Percentiles rank a stretch among this genome's conserved stretches.
Conservation (phyloP, 2,797 vertebrate genomes). For the Dallia pectoralis region DNA sequence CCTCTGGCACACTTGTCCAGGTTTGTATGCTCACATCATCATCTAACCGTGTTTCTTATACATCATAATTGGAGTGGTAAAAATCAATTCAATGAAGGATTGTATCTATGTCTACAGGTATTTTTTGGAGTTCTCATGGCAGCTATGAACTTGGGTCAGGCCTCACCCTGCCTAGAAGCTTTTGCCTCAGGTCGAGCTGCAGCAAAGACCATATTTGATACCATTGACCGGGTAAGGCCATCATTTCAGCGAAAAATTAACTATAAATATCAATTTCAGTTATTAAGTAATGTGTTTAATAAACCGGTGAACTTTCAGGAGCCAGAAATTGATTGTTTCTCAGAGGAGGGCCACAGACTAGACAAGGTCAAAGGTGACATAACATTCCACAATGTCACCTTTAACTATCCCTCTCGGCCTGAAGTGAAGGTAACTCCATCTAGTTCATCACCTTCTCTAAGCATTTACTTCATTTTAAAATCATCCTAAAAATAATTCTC, state of each 20-base stretch:
- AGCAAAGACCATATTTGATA: constrained; percentile 77
- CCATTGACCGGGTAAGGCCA: constrained; percentile 75
- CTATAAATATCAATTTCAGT: not conserved
- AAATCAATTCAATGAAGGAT: not conserved
- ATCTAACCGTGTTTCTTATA: not conserved
- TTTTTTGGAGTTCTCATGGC: constrained; percentile 82
- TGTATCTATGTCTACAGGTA: constrained; percentile 60
- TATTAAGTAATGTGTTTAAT: constrained; percentile 9
- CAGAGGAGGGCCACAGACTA: constrained; percentile 89
- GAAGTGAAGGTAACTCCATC: constrained; percentile 81
- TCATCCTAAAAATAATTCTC: not conserved
- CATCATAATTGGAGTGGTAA: not conserved
- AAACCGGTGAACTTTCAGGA: constrained; percentile 67
- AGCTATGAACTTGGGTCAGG: constrained; percentile 77
- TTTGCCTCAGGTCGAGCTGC: constrained; percentile 81
- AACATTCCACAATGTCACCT: constrained; percentile 89
- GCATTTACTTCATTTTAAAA: not conserved
- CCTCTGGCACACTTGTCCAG: constrained; percentile 77
- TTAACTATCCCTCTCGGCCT: constrained; percentile 89
- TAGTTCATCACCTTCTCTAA: not conserved
- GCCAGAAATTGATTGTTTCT: constrained; percentile 90
- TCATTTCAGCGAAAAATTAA: not conserved
- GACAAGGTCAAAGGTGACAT: constrained; percentile 90
- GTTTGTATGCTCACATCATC: constrained; percentile 41
- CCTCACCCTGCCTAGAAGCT: constrained; percentile 78